Base-by-base conservation (phyloP, 92 coral and sea anemone genomes). In the Parazoanthus atlanticus region DNA sequence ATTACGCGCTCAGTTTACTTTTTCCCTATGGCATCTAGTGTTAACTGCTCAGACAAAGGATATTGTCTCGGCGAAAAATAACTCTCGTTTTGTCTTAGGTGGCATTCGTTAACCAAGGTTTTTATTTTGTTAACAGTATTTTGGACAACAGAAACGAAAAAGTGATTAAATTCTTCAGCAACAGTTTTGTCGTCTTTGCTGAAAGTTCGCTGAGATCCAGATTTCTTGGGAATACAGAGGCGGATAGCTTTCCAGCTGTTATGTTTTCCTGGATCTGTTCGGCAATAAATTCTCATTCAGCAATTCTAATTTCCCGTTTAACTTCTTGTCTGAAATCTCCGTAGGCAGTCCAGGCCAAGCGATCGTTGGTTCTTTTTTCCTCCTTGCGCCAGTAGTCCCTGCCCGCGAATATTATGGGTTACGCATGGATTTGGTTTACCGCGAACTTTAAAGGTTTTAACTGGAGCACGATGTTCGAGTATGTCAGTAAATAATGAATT, bases 381-480 rank as follows among this genome's bases (percentile, higher is more conserved):
- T 43, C 11, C 84, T 91, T 89, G 46, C 91, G 34, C 93, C 91
- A 88, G 77, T 58, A 12, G 31, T 88, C 85, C 41, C 91, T 82
- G 26, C 30, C 49, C 84, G 12, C 82, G 74, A 32, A 82, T 88
- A 23, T 88, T 71, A 1, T 76, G 81, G 36, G 90, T 89, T 2
- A 89, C 79, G 16, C 78, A 88, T 5, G 90, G 86, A 46, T 79
- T 91, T 6, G 86, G 85, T 31, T 65, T 47, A 16, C 73, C 84
- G 23, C 80, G 26, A 16, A 69, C 17, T 71, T 46, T 92, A 49
- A 89, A 36, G 2, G 70, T 58, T 66, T 36, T 89, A 46, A 74
- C 49, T 1, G 92, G 93, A 10, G 93, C 95, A 79, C 90, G 93
- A 66, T 90, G 81, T 26, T 87, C 92, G 21, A 92, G 88, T 33